phyloP scores from a whole-genome alignment of 2,113 vertebrate species.

The Megaptera novaeangliae region DNA sequence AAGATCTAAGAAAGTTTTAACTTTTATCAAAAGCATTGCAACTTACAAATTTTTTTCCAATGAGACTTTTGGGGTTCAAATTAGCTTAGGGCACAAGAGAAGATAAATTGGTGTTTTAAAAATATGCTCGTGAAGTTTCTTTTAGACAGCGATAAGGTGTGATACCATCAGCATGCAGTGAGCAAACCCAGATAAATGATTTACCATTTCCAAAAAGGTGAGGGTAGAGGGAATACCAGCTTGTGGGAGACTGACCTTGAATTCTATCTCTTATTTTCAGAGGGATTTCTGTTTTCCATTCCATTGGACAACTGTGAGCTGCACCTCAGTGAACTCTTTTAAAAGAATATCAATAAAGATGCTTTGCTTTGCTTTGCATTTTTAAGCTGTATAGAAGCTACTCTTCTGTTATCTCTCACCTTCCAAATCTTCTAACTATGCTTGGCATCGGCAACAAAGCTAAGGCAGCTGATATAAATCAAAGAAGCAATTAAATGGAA shows the following conservation, averaged over 20 bases:
- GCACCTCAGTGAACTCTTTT: slow-evolving; percentile 77
- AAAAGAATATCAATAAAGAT: slow-evolving; percentile 81
- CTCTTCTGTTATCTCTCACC: slow-evolving; percentile 67
- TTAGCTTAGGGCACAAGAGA: slow-evolving; percentile 73
- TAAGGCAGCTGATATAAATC: slow-evolving; percentile 52
- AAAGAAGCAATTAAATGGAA: slow-evolving; percentile 59
- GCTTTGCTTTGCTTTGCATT: slow-evolving; percentile 79
- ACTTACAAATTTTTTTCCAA: slow-evolving; percentile 66
- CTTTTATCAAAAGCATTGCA: slow-evolving; percentile 64
- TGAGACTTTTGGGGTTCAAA: slow-evolving; percentile 52
- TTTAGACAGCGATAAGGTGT: slow-evolving; percentile 63
- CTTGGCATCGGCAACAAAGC: slow-evolving; percentile 61
- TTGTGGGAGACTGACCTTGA: slow-evolving; percentile 83
- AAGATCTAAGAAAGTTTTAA: slow-evolving; percentile 50
- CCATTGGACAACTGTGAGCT: slow-evolving; percentile 72
- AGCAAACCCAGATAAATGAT: slow-evolving; percentile 80
- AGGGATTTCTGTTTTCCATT: slow-evolving; percentile 81
- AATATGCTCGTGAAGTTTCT: slow-evolving; percentile 72
- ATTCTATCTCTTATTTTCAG: slow-evolving; percentile 83
- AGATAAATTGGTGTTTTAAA: slow-evolving; percentile 73
- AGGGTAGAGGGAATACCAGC: slow-evolving; percentile 69
- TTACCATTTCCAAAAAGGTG: slow-evolving; percentile 77
- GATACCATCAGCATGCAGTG: slow-evolving; percentile 67
- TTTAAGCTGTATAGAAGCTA: slow-evolving; percentile 69
- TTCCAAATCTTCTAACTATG: slow-evolving; percentile 65